Evolutionary conservation across 2,113 vertebrate species (phyloP), one percentile per base, ranked within the genome.

Genomic region (Misgurnus anguillicaudatus): DNA sequence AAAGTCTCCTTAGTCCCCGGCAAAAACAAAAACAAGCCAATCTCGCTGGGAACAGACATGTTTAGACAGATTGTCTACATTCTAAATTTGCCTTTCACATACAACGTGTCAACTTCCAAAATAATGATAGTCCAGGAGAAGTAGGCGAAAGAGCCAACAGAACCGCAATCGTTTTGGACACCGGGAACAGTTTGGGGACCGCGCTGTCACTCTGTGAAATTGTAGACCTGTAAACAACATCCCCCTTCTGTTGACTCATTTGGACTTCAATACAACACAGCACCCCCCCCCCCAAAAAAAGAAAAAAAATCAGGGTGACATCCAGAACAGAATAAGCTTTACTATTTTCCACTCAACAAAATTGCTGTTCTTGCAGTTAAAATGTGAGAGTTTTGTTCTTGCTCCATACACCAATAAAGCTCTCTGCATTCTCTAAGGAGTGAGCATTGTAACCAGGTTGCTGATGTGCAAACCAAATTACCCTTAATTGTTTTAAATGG

Each of bases 41-140:
- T 79, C 67, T 53, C 13, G 10, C 58, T 0, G 8, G 16, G 17
- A 65, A 57, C 68, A 72, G 68, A 79, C 9, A 57, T n/a, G 67
- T 72, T 79, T 79, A 55, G 47, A 79, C 69, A 79, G 36, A 19
- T 8, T 67, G 67, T 64, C 77, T 72, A 74, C 71, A 74, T 38
- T 39, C 19, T 74, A 41, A 31, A 72, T 79, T 71, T 71, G 66
- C 77, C 45, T 71, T 68, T 47, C 57, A 36, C 36, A 60, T 47
- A 71, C 67, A 55, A 13, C 3, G 3, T 16, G 42, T 71, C 77
- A 79, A 6, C 57, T 62, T 79, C 45, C 45, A 21, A 71, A 71
- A 71, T 79, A 62, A 79, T 55, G 77, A 79, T 79, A 71, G 51
- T 71, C 57, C 3, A 9, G 7, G 64, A 48, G 77, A 69, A 42